Evolutionary conservation across 2,888 invertebrate species (phyloP), one percentile per base, ranked within the genome.

Genomic region (Helleia helle): DNA sequence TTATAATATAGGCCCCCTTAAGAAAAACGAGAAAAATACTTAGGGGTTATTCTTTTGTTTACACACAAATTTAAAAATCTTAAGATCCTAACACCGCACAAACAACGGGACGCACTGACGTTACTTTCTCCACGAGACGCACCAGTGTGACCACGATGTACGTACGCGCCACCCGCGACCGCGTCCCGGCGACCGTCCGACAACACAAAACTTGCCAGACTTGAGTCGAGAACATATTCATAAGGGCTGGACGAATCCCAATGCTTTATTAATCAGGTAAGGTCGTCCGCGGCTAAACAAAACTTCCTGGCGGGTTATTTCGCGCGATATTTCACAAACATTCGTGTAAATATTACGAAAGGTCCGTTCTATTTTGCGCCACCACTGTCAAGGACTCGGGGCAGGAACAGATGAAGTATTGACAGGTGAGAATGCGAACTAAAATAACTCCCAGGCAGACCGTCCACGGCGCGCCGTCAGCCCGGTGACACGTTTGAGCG

Each of bases 391-490:
- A 58, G 61, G 61, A 61, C 56, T 51, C 9, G 24, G 25, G 26
- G 39, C 26, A 73, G 71, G 71, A 76, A 79, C 71, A 67, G 66
- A 67, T n/a, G 65, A 65, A 65, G 62, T 58, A 55, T 55, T 61
- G 65, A 70, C 72, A 71, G 71, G 51, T 55, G 65, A 56, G 57
- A 62, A 59, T 64, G 66, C 62, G 53, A 65, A 73, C 73, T 45
- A 71, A 81, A 81, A 83, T 83, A 81, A 58, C 61, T 66, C 71
- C 71, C 73, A 70, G 76, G 71, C n/a, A n/a, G n/a, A n/a, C n/a
- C n/a, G n/a, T n/a, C n/a, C n/a, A n/a, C n/a, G n/a, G n/a, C 70
- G 60, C 59, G 65, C 56, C 4, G 12, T n/a, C 25, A 14, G 37
- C 24, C 8, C 28, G 40, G 15, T 26, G 40, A 12, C 11, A 34